These are phyloP conservation scores for Protaetia brevitarsis DNA, from an alignment of 1,140 invertebrate genomes.

Conservation along the genomic window DNA sequence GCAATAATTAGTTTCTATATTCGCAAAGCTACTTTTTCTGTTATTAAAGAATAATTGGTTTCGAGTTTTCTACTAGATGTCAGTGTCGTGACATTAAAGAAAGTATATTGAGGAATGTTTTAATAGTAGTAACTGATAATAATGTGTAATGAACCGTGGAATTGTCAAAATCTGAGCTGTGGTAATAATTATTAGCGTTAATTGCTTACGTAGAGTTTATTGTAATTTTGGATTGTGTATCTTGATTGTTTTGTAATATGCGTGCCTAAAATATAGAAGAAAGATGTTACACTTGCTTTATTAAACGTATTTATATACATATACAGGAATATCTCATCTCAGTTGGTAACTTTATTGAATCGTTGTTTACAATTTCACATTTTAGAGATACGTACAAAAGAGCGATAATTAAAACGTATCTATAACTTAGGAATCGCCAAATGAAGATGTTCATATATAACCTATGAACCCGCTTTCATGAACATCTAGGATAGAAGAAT, in stretches of 20 bases:
- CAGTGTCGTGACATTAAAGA: not conserved
- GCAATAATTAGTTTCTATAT: not conserved
- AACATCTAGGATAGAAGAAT: too few species aligned
- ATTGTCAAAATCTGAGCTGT: not conserved
- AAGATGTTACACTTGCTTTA: too few species aligned
- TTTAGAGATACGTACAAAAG: too few species aligned
- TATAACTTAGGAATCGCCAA: too few species aligned
- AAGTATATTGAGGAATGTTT: not conserved
- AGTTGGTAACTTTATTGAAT: too few species aligned
- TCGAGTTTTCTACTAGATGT: not conserved
- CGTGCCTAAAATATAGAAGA: too few species aligned
- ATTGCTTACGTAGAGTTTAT: not conserved
- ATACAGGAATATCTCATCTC: too few species aligned
- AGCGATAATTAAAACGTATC: too few species aligned
- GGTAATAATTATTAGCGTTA: not conserved
- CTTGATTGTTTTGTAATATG: not conserved
- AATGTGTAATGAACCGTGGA: not conserved
- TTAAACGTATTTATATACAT: too few species aligned
- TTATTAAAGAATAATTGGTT: not conserved
- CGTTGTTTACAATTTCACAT: too few species aligned
- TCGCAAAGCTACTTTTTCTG: not conserved
- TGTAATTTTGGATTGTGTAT: not conserved
- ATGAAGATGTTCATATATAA: too few species aligned
- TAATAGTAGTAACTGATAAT: slow-evolving; percentile 2
- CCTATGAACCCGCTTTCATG: too few species aligned